phyloP scores from a whole-genome alignment of 2,797 vertebrate genomes.

The Sparidentex hasta region DNA sequence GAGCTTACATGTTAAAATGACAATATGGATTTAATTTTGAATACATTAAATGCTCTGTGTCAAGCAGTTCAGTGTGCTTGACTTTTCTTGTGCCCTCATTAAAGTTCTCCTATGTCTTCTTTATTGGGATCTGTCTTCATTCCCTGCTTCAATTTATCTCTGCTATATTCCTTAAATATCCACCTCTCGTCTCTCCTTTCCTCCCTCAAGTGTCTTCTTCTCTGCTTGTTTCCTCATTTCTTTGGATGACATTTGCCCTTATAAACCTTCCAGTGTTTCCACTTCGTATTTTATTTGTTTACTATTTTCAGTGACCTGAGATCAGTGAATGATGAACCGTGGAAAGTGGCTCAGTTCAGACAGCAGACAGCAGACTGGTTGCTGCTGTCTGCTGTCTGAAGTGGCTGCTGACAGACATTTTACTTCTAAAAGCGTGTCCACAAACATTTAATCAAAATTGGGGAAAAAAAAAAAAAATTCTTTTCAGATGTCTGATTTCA shows the following conservation, averaged over 20 bases:
- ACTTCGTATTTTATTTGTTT: conserved; percentile 74
- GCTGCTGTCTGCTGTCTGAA: not conserved
- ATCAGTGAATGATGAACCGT: conserved; percentile 46
- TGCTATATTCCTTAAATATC: conserved; percentile 40
- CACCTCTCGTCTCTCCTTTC: conserved; percentile 47
- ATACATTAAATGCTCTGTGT: conserved; percentile 4
- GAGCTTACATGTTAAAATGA: not conserved
- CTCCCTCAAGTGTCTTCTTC: conserved; percentile 48
- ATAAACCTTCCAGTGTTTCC: conserved; percentile 71
- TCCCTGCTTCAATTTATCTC: conserved; percentile 47
- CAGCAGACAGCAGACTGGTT: conserved; percentile 20
- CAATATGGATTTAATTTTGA: not conserved
- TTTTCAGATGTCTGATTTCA: not conserved
- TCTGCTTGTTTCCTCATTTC: conserved; percentile 51
- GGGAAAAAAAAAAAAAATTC: not conserved
- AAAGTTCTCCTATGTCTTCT: conserved; percentile 28
- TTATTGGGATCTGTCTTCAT: conserved; percentile 39
- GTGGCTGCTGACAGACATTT: not conserved
- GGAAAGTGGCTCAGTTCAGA: conserved; percentile 26
- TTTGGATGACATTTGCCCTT: conserved; percentile 60
- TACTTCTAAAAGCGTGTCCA: not conserved
- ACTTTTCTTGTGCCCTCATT: conserved; percentile 26
- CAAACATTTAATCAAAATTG: conserved; percentile 1
- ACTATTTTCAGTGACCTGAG: conserved; percentile 63
- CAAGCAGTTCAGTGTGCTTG: conserved; percentile 23